phyloP scores from a whole-genome alignment of 2,113 vertebrate species.

The Mola mola region DNA sequence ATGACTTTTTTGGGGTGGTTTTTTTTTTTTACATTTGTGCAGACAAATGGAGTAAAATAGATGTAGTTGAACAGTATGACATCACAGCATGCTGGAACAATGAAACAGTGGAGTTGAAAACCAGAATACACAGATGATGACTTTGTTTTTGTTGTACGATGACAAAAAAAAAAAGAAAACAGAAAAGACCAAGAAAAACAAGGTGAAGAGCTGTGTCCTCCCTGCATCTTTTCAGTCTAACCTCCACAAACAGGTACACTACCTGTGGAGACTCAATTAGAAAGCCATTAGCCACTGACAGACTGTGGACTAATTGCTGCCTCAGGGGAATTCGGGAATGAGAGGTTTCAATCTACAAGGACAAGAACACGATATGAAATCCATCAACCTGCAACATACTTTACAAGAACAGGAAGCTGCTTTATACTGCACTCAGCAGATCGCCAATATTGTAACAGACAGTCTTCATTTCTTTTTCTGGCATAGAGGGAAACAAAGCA shows the following conservation, averaged over 20 bases:
- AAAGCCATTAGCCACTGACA: conserved; percentile 74
- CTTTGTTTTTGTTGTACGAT: conserved; percentile 24
- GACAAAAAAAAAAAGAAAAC: background rate
- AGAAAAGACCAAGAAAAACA: background rate
- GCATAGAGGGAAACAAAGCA: background rate
- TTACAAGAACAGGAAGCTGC: conserved; percentile 27
- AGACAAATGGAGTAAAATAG: too few relatives aligned
- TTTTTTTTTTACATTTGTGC: too few relatives aligned
- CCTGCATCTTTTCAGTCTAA: conserved; percentile 37
- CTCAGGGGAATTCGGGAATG: conserved; percentile 50
- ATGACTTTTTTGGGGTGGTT: background rate
- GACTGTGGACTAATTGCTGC: conserved; percentile 64
- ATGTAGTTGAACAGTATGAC: too few relatives aligned
- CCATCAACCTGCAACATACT: conserved; percentile 28
- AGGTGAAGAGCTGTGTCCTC: conserved; percentile 15
- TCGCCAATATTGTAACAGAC: background rate
- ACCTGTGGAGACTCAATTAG: conserved; percentile 79
- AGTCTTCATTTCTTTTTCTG: conserved; percentile 11
- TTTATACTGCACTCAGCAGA: conserved; percentile 15
- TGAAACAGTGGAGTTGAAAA: conserved; percentile 28
- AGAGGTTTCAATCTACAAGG: conserved; percentile 55
- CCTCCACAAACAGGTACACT: conserved; percentile 68
- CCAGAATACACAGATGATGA: conserved; percentile 24
- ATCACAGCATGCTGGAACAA: conserved; percentile 5
- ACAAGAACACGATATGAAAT: conserved; percentile 44